Evolutionary conservation across 2,888 invertebrate species (phyloP).

Genomic region (Lamellibrachia satsuma): DNA sequence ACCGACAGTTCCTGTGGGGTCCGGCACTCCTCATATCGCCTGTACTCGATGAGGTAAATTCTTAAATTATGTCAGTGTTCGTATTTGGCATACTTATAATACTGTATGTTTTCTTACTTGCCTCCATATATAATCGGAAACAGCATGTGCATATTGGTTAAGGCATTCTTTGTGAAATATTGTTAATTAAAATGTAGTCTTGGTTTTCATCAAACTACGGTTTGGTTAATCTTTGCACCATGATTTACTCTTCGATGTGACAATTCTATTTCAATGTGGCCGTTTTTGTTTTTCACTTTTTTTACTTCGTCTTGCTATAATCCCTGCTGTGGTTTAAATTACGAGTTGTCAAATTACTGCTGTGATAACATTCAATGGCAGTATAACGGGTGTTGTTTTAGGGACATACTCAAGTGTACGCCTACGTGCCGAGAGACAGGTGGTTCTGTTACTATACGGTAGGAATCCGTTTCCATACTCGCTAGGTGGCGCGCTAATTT

Average conservation of each 20-base stretch:
- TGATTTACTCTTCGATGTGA: no score
- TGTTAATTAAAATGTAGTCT: no score
- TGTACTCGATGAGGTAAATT: slow-evolving; percentile 23
- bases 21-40: slow-evolving; percentile 37
- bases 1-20: slow-evolving; percentile 37
- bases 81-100: no score
- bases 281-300: no score
- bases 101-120: no score
- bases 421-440: slow-evolving; percentile 26
- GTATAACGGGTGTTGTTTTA: not conserved
- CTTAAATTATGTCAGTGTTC: not conserved
- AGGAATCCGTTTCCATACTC: not conserved
- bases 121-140: no score
- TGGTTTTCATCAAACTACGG: no score
- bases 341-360: not conserved
- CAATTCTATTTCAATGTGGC: no score
- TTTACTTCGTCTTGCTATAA: not conserved
- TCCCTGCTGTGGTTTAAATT: not conserved
- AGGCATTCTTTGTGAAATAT: no score
- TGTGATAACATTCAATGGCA: not conserved
- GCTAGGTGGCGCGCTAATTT: not conserved
- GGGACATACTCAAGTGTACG: slow-evolving; percentile 17
- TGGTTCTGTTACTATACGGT: slow-evolving; percentile 33
- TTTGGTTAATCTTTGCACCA: no score
- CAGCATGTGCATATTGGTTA: no score